Evolutionary conservation across 2,797 vertebrate genomes (phyloP), one percentile per base, ranked within the genome.

Genomic region (Dromococcyx pavoninus): DNA sequence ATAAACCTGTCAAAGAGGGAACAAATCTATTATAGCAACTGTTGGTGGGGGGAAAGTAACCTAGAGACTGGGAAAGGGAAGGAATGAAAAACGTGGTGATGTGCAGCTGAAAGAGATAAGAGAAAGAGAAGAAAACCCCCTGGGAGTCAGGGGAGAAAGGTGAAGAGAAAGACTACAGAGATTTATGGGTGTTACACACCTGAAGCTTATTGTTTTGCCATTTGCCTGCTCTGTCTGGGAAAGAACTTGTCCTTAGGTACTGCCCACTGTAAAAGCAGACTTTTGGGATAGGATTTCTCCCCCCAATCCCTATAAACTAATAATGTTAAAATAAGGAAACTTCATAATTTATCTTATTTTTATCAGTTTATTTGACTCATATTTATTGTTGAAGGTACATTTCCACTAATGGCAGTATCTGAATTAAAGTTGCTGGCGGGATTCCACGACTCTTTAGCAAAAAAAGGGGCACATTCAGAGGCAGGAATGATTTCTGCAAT

Each of bases 1-100:
- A 95, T 88, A 86, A 94, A 86, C 25, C 70, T 86, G 64, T 48
- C 71, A 86, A 57, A 78, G 58, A 83, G 57, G 25, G 50, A 71
- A 51, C 54, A 37, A 44, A 62, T 22, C 51, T n/a, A 23, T 24
- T 48, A 23, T 48, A 73, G 72, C 39, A 54, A 32, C 58, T 54
- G 13, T 9, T 79, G 21, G 9, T 12, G 30, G 6, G 17, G 6
- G 21, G 14, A 17, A n/a, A 89, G 76, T 44, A 77, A 64, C 19
- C 32, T 39, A n/a, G 48, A 88, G 54, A 72, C 23, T 44, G 32
- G 50, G 80, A 92, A 77, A 28, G 35, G 23, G 28, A 64, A 10
- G 25, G 53, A 75, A 28, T 9, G 56, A 79, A 79, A 67, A 56
- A 61, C 22, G 24, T 58, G 23, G 33, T 73, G 67, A 79, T 21